phyloP scores from a whole-genome alignment of 2,888 invertebrate species.

The Caradrina kadenii region DNA sequence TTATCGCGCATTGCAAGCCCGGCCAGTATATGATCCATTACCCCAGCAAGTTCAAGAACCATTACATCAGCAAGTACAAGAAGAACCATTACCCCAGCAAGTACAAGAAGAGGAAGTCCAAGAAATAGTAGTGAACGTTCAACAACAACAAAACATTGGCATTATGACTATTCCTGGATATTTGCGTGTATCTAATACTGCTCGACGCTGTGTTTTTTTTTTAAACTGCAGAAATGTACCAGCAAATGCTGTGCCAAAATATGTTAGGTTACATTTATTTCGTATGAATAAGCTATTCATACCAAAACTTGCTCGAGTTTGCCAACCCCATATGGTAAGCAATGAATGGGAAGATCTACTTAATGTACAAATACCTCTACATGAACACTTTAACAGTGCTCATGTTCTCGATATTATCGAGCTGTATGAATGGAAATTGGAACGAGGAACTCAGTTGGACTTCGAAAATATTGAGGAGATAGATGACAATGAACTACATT shows the following conservation, averaged over 20 bases:
- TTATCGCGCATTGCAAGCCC: constrained; percentile 3
- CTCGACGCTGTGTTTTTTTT: neutral
- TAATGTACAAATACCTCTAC: constrained; percentile 1
- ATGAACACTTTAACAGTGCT: constrained; percentile 12
- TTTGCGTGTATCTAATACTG: constrained; percentile 14
- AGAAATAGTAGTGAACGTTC: constrained; percentile 13
- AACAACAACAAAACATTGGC: constrained; percentile 17
- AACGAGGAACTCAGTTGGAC: neutral
- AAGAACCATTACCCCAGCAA: constrained; percentile 13
- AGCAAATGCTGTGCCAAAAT: neutral
- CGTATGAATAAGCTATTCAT: neutral
- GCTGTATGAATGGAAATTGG: neutral
- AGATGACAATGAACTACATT: constrained; percentile 4
- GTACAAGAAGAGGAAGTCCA: constrained; percentile 10
- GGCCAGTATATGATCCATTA: constrained; percentile 6
- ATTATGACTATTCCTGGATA: constrained; percentile 19
- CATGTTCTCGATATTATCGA: constrained; percentile 12
- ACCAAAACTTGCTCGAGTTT: constrained; percentile 21
- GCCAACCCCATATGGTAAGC: constrained; percentile 18
- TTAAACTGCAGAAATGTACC: neutral
- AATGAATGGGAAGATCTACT: constrained; percentile 13
- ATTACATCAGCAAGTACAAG: constrained; percentile 14
- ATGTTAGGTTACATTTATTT: neutral
- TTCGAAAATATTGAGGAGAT: constrained; percentile 1
- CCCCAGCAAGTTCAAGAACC: constrained; percentile 16